These are phyloP conservation scores for Apamea monoglypha DNA, from an alignment of 2,888 invertebrate genomes.

Conservation along the genomic window DNA sequence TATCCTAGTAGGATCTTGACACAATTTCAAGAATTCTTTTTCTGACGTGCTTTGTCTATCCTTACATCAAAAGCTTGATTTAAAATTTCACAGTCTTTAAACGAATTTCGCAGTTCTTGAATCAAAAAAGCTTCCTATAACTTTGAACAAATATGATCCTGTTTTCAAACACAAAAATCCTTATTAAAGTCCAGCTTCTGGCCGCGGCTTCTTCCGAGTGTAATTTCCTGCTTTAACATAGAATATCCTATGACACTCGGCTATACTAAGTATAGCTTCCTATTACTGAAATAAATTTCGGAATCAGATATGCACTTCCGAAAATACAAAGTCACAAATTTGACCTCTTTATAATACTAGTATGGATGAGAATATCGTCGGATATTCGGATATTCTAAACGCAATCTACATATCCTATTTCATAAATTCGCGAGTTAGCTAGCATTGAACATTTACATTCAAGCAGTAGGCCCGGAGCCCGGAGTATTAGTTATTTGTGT, in stretches of 20 bases:
- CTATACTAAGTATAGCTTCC: too few relatives aligned
- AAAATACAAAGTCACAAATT: too few relatives aligned
- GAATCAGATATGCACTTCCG: too few relatives aligned
- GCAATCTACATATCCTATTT: slow-evolving; percentile 40
- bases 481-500: slow-evolving; percentile 71
- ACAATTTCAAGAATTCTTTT: not conserved
- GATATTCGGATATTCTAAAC: too few relatives aligned
- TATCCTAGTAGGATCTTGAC: not conserved
- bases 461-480: slow-evolving; percentile 54
- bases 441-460: slow-evolving; percentile 69
- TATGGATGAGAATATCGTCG: not conserved
- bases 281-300: too few relatives aligned
- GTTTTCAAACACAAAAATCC: not conserved
- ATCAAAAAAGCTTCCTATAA: not conserved
- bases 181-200: not conserved
- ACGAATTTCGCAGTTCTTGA: not conserved
- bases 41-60: not conserved
- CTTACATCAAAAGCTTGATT: not conserved
- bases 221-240: too few relatives aligned
- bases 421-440: slow-evolving; percentile 42
- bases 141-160: not conserved
- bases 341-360: too few relatives aligned
- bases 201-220: too few relatives aligned
- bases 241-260: too few relatives aligned
- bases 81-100: not conserved